Evolutionary conservation across 2,113 vertebrate species (phyloP).

Genomic region (Tupaia tana): DNA sequence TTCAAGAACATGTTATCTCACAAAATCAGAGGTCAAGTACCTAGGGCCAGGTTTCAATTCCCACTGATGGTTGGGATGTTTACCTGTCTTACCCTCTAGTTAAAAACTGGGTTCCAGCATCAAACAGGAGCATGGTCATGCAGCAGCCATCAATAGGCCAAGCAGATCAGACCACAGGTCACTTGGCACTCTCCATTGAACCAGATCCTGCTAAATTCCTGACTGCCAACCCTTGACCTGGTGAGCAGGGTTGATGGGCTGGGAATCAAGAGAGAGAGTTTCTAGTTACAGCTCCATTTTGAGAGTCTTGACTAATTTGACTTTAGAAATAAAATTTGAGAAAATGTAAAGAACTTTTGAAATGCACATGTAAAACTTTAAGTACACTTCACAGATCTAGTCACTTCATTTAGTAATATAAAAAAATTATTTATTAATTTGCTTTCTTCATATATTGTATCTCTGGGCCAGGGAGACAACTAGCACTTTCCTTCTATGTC

Average conservation of each 20-base stretch:
- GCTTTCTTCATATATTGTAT: slow-evolving; percentile 31
- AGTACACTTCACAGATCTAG: neutral
- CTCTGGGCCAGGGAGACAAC: neutral
- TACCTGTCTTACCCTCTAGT: slow-evolving; percentile 25
- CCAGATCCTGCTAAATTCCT: neutral
- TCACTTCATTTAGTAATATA: neutral
- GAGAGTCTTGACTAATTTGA: neutral
- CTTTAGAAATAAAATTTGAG: neutral
- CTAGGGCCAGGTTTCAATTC: neutral
- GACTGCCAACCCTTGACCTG: slow-evolving; percentile 41
- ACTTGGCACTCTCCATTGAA: slow-evolving; percentile 47
- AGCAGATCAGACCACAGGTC: slow-evolving; percentile 57
- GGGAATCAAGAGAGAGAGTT: neutral
- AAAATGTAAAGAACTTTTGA: neutral
- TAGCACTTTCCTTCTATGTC: neutral
- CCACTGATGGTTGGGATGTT: neutral
- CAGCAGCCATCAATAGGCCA: neutral
- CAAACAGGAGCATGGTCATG: neutral
- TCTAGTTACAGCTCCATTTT: neutral
- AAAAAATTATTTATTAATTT: neutral
- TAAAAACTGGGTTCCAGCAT: slow-evolving; percentile 20
- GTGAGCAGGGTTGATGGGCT: neutral
- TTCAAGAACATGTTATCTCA: neutral
- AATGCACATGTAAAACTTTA: neutral
- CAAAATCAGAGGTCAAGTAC: slow-evolving; percentile 22